Evolutionary conservation across 2,113 vertebrate genomes (phyloP).

Genomic region (Passer montanus): DNA sequence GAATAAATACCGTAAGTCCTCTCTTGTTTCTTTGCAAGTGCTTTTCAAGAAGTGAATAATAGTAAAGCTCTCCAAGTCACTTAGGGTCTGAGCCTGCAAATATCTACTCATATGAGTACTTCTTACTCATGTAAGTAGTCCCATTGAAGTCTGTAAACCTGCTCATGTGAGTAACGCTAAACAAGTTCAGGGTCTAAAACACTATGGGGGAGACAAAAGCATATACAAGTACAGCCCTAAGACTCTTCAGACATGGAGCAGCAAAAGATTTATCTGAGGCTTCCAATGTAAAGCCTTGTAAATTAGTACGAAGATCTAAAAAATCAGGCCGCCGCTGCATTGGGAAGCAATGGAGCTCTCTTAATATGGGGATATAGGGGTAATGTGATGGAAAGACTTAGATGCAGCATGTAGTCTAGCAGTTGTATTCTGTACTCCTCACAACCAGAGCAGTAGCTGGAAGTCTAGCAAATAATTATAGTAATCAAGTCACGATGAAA

Average conservation of each 20-base stretch:
- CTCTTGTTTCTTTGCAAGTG: conserved; percentile 71
- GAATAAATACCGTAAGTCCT: conserved; percentile 69
- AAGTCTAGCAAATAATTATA: conserved; percentile 77
- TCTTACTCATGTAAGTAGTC: conserved; percentile 66
- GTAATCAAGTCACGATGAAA: conserved; percentile 76
- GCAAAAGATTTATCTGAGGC: conserved; percentile 70
- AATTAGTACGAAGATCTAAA: conserved; percentile 69
- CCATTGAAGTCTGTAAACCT: conserved; percentile 69
- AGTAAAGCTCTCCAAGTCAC: conserved; percentile 69
- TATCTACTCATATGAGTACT: conserved; percentile 67
- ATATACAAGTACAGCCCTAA: conserved; percentile 70
- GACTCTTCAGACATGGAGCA: conserved; percentile 68
- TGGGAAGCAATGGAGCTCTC: conserved; percentile 72
- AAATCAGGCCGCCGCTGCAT: conserved; percentile 61
- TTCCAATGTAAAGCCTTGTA: conserved; percentile 67
- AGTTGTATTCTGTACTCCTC: conserved; percentile 60
- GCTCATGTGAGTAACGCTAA: conserved; percentile 67
- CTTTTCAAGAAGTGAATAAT: conserved; percentile 71
- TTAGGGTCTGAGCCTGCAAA: conserved; percentile 69
- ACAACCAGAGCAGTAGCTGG: conserved; percentile 71
- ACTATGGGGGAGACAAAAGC: conserved; percentile 65
- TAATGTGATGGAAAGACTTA: conserved; percentile 67
- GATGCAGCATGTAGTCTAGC: conserved; percentile 56
- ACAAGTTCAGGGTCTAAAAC: conserved; percentile 72
- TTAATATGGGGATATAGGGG: conserved; percentile 64